Evolutionary conservation across 2,797 vertebrate genomes (phyloP).

Genomic region (Malurus splendens): DNA sequence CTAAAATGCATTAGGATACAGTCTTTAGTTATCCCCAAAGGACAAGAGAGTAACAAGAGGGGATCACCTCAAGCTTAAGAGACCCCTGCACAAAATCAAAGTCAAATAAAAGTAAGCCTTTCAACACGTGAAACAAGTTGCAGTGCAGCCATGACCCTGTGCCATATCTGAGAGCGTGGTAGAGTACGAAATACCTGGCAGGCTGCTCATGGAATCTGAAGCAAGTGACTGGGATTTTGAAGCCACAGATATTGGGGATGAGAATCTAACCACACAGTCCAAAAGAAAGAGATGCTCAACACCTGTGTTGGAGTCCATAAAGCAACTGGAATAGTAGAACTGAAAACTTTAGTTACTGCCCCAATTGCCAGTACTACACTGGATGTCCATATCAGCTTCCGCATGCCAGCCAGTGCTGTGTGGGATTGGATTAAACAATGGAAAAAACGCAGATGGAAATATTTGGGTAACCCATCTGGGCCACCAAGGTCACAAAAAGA

Average conservation of each 20-base stretch:
- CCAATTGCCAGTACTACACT: background rate
- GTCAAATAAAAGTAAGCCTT: background rate
- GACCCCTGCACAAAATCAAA: background rate
- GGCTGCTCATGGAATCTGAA: background rate
- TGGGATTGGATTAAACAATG: background rate
- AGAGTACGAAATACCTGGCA: background rate
- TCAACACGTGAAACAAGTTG: background rate
- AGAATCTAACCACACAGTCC: background rate
- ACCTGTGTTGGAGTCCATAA: background rate
- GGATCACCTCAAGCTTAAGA: background rate
- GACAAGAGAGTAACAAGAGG: background rate
- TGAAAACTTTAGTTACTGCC: background rate
- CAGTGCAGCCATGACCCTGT: background rate
- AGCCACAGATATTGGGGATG: background rate
- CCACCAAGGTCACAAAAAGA: conserved; percentile 15
- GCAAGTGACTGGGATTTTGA: background rate
- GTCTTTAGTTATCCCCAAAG: background rate
- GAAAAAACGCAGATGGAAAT: background rate
- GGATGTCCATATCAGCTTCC: background rate
- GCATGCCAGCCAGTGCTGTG: background rate
- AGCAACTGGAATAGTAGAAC: background rate
- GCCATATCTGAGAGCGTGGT: background rate
- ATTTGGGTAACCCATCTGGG: conserved; percentile 5
- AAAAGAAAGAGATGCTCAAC: background rate
- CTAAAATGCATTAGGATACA: background rate